phyloP scores from a whole-genome alignment of 92 coral and sea anemone species.

The Heliopora coerulea region DNA sequence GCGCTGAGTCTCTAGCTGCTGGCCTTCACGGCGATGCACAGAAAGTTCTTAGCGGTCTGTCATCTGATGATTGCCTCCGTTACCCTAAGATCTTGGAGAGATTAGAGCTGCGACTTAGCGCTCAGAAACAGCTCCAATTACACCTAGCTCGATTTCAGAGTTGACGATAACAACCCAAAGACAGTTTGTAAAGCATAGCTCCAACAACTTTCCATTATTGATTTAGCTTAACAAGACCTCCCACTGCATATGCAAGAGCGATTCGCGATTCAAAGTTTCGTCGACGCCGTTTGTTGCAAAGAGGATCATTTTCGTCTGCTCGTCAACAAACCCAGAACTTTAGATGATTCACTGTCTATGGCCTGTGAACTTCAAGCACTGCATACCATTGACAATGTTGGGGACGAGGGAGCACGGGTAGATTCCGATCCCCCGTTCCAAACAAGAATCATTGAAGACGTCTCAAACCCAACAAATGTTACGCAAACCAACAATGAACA shows the following conservation, averaged over 20 bases:
- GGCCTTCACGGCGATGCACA: conserved; percentile 46
- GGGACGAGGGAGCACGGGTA: background rate
- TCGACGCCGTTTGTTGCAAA: conserved; percentile 43
- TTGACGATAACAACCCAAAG: conserved; percentile 52
- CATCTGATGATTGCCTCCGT: conserved; percentile 37
- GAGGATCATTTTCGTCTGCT: conserved; percentile 47
- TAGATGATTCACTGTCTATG: conserved; percentile 48
- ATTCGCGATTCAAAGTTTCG: conserved; percentile 53
- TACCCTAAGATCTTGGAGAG: conserved; percentile 45
- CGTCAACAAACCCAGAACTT: conserved; percentile 41
- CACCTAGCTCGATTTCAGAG: conserved; percentile 54
- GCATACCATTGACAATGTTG: conserved; percentile 40
- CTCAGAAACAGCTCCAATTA: conserved; percentile 47
- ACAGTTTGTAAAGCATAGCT: conserved; percentile 47
- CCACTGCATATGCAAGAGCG: conserved; percentile 44
- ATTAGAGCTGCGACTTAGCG: conserved; percentile 49
- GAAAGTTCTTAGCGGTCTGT: conserved; percentile 46
- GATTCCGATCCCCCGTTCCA: background rate
- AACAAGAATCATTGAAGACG: background rate
- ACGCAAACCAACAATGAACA: background rate
- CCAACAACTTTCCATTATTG: conserved; percentile 37
- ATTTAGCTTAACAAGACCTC: conserved; percentile 53
- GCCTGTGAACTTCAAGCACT: conserved; percentile 39
- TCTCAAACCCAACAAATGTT: background rate
- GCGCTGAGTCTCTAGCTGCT: conserved; percentile 47